These are phyloP conservation scores for Yponomeuta sedellus DNA, from an alignment of 2,888 invertebrate genomes.

Conservation along the genomic window DNA sequence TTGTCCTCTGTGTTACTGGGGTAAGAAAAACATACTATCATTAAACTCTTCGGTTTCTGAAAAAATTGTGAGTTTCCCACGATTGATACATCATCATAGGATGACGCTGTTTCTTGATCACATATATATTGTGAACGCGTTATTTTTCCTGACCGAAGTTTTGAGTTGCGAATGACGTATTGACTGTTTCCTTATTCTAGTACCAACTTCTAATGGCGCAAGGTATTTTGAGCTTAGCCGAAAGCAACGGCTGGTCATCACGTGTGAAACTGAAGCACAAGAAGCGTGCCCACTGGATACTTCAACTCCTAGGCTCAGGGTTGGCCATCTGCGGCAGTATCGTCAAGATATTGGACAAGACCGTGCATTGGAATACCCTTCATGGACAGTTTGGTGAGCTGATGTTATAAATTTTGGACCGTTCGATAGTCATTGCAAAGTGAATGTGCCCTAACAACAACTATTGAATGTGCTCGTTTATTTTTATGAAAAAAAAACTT, in stretches of 20 bases:
- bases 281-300: constrained; percentile 48
- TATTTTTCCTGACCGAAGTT: background rate
- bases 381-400: constrained; percentile 50
- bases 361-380: constrained; percentile 39
- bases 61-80: too few species aligned
- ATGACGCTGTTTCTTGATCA: too few species aligned
- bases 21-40: constrained; percentile 37
- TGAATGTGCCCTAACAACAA: too few species aligned
- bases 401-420: too few species aligned
- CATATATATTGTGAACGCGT: background rate
- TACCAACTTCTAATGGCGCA: constrained; percentile 60
- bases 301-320: constrained; percentile 50
- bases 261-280: constrained; percentile 47
- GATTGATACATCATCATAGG: too few species aligned
- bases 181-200: constrained; percentile 32
- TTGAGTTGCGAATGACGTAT: background rate
- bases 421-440: too few species aligned
- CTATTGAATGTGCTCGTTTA: too few species aligned
- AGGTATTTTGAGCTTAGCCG: constrained; percentile 48
- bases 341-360: constrained; percentile 41
- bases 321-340: constrained; percentile 51
- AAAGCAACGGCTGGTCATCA: constrained; percentile 51
- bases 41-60: background rate
- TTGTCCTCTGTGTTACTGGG: constrained; percentile 55
- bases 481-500: too few species aligned